phyloP scores from a whole-genome alignment of 2,888 invertebrate genomes.

The Malthinus flaveolus region DNA sequence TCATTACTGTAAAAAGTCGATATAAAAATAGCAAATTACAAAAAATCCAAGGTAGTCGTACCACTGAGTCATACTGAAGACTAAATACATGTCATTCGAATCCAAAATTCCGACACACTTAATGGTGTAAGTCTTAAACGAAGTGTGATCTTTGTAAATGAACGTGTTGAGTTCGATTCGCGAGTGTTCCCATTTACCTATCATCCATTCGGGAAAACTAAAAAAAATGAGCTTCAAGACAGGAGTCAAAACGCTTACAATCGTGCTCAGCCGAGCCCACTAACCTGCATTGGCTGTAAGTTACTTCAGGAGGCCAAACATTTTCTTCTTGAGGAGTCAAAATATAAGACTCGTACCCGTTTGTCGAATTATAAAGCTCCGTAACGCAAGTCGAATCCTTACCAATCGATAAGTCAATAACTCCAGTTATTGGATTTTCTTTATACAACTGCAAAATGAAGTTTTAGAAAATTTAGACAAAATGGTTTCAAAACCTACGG shows the following conservation, averaged over 20 bases:
- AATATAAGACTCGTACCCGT: slow-evolving; percentile 62
- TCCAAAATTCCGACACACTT: slow-evolving; percentile 52
- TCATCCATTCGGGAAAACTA: slow-evolving; percentile 66
- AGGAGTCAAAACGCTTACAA: not conserved
- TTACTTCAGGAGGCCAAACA: slow-evolving; percentile 52
- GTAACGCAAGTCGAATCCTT: slow-evolving; percentile 66
- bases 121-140: slow-evolving; percentile 59
- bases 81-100: slow-evolving; percentile 55
- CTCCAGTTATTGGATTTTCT: slow-evolving; percentile 57
- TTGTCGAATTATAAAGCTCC: slow-evolving; percentile 55
- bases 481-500: slow-evolving; percentile 59
- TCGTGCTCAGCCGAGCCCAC: slow-evolving; percentile 14
- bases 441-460: slow-evolving; percentile 52
- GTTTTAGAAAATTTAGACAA: not conserved
- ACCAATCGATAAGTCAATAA: slow-evolving; percentile 63
- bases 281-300: slow-evolving; percentile 47
- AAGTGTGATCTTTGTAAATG: slow-evolving; percentile 57
- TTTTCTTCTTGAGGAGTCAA: slow-evolving; percentile 51
- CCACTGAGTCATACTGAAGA: slow-evolving; percentile 61
- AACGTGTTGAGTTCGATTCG: slow-evolving; percentile 55
- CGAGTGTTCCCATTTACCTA: slow-evolving; percentile 65
- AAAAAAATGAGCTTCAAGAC: not conserved
- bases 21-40: not conserved
- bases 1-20: slow-evolving; percentile 57
- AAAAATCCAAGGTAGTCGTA: slow-evolving; percentile 40